Evolutionary conservation across 2,888 invertebrate species (phyloP).

Genomic region (Taenaris catops): DNA sequence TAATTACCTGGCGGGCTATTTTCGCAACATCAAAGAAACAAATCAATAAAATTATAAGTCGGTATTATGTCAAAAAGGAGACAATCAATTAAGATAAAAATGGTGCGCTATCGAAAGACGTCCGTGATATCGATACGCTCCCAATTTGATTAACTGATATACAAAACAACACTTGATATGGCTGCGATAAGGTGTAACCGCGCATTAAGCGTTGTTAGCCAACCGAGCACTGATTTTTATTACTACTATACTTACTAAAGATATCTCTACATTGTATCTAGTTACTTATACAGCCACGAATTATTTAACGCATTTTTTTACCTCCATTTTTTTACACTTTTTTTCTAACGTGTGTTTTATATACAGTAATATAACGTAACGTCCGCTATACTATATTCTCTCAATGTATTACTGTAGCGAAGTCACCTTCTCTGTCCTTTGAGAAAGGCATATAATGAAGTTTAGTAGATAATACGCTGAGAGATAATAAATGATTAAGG

Average conservation of each 20-base stretch:
- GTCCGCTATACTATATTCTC: no score
- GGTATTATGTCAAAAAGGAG: conserved; percentile 61
- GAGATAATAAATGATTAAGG: no score
- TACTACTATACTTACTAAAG: conserved; percentile 54
- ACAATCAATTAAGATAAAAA: conserved; percentile 77
- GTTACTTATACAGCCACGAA: conserved; percentile 9
- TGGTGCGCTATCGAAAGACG: conserved; percentile 61
- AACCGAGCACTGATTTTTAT: conserved; percentile 72
- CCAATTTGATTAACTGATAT: conserved; percentile 76
- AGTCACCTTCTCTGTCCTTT: no score
- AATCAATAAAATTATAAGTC: conserved; percentile 35
- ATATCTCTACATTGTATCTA: conserved; percentile 37
- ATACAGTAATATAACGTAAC: no score
- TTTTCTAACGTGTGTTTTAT: no score
- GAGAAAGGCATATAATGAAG: no score
- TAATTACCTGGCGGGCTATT: conserved; percentile 5
- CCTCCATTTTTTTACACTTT: no score
- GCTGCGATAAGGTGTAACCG: conserved; percentile 62
- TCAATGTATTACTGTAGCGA: no score
- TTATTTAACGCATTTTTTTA: conserved; percentile 3
- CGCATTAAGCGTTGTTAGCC: conserved; percentile 68
- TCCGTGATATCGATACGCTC: conserved; percentile 68
- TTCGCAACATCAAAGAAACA: conserved; percentile 45
- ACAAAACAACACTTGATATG: conserved; percentile 67
- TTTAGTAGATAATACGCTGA: no score